Conservation (phyloP, 2,797 vertebrate genomes). For the Carapus acus region DNA sequence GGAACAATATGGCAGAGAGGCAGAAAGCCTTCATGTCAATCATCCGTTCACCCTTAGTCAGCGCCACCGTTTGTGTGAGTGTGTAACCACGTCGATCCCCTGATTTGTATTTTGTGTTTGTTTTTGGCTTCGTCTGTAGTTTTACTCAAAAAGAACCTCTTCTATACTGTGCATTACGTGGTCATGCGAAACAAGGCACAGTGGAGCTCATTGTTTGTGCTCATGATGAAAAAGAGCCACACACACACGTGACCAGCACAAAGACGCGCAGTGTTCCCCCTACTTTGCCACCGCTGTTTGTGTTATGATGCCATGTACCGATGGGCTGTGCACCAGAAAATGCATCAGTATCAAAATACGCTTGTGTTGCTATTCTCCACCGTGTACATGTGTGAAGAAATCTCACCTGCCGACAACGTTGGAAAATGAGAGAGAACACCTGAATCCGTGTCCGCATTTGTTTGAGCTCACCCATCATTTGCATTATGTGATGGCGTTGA, state of each 20-base stretch:
- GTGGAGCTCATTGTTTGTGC: slow-evolving; percentile 6
- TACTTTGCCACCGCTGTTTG: slow-evolving; percentile 24
- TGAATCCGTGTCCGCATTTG: no score
- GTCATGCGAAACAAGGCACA: slow-evolving; percentile 20
- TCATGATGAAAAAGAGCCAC: slow-evolving; percentile 3
- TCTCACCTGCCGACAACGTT: no score
- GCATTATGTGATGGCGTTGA: no score
- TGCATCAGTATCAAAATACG: slow-evolving; percentile 40
- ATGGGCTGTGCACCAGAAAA: slow-evolving; percentile 26
- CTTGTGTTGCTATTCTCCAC: slow-evolving; percentile 48
- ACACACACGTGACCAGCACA: slow-evolving; percentile 21
- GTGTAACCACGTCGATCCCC: slow-evolving; percentile 42
- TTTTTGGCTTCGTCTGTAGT: slow-evolving; percentile 32
- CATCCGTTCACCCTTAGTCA: slow-evolving; percentile 23
- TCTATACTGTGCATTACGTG: slow-evolving; percentile 13
- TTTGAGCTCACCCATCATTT: no score
- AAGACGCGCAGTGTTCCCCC: slow-evolving; percentile 8
- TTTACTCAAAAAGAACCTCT: slow-evolving; percentile 15
- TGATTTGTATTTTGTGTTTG: slow-evolving; percentile 40
- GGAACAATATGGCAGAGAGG: background rate
- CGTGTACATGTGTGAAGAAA: slow-evolving; percentile 29
- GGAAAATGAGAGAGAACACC: no score
- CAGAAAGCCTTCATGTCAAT: slow-evolving; percentile 24
- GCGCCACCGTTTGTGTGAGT: slow-evolving; percentile 44
- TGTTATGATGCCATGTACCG: slow-evolving; percentile 40